Evolutionary conservation across 2,888 invertebrate species (phyloP).

Genomic region (Camptogramma bilineatum): DNA sequence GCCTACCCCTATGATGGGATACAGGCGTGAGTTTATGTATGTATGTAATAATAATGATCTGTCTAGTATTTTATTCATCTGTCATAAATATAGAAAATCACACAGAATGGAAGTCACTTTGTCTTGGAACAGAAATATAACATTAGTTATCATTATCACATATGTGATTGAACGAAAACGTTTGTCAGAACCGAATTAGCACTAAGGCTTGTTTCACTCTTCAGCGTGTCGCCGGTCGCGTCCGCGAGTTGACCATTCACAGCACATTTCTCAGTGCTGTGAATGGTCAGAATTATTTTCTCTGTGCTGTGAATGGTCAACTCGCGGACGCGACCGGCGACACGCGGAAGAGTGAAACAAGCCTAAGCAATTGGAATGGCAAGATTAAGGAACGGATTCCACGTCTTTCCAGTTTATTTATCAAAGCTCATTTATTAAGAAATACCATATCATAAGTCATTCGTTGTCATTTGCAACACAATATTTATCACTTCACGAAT

Average conservation of each 20-base stretch:
- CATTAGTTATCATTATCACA: not conserved
- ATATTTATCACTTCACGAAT: not conserved
- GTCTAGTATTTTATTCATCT: not conserved
- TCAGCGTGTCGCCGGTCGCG: too few species aligned
- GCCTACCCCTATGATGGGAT: too few species aligned
- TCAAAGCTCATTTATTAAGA: constrained; percentile 17
- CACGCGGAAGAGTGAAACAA: too few species aligned
- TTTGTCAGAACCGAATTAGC: not conserved
- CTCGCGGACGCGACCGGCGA: too few species aligned
- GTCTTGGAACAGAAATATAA: not conserved
- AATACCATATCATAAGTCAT: not conserved
- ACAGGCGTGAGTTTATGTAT: too few species aligned
- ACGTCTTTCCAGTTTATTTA: constrained; percentile 17
- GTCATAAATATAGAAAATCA: not conserved
- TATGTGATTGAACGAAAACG: not conserved
- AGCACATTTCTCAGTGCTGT: too few species aligned
- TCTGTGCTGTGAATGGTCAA: too few species aligned
- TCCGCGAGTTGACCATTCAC: too few species aligned
- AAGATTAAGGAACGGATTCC: constrained; percentile 16
- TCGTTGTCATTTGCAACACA: constrained; percentile 10
- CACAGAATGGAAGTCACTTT: constrained; percentile 10
- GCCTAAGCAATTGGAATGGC: constrained; percentile 20
- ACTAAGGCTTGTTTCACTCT: too few species aligned
- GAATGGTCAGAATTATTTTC: too few species aligned
- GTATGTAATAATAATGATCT: too few species aligned